Evolutionary conservation across 2,797 vertebrate genomes (phyloP).

Genomic region (Rallus crepitans): DNA sequence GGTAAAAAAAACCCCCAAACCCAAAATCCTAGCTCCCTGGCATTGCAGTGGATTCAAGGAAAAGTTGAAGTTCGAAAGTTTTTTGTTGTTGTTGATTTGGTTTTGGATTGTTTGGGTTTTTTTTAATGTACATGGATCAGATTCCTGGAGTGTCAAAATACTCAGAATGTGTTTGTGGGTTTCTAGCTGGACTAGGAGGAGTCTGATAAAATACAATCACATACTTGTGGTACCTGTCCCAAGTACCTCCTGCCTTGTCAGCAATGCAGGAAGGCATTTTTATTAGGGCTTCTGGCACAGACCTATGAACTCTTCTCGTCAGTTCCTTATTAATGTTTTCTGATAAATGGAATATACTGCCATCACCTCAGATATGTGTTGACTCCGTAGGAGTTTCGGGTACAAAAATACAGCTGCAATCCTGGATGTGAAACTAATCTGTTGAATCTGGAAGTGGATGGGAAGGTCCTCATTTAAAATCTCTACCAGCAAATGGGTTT

Average conservation of each 20-base stretch:
- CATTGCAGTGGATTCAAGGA: neutral
- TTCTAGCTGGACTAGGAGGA: constrained; percentile 21
- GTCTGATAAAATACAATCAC: neutral
- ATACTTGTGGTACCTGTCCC: neutral
- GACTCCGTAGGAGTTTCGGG: neutral
- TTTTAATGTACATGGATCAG: neutral
- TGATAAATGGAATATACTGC: neutral
- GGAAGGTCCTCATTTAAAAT: neutral
- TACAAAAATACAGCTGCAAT: neutral
- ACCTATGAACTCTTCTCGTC: constrained; percentile 15
- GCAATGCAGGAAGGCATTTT: neutral
- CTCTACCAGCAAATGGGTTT: neutral
- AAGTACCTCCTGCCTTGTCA: neutral
- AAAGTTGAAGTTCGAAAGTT: neutral
- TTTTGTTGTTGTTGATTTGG: too few species aligned
- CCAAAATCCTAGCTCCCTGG: neutral
- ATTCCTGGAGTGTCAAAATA: constrained; percentile 36
- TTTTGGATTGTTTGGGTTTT: neutral
- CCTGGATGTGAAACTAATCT: neutral
- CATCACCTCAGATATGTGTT: neutral
- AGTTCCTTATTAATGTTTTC: neutral
- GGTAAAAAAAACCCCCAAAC: neutral
- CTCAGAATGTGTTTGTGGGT: constrained; percentile 13
- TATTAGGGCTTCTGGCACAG: neutral
- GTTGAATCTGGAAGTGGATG: neutral